These are phyloP conservation scores for Alviniconcha marisindica DNA, from an alignment of 1,140 invertebrate species.

Conservation along the genomic window DNA sequence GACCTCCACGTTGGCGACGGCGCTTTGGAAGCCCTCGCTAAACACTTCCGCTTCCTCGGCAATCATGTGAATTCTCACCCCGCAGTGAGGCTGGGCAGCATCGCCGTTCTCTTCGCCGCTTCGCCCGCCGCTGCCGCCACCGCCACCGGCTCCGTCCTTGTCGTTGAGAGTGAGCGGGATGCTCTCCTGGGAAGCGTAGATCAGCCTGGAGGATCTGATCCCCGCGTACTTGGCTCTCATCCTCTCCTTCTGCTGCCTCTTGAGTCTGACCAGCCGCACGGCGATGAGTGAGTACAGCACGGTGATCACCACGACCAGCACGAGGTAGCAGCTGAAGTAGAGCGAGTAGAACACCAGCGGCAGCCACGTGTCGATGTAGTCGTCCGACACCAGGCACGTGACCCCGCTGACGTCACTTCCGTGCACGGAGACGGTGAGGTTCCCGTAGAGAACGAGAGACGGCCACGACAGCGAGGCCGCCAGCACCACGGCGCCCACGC, in stretches of 20 bases:
- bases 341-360: slow-evolving; percentile 39
- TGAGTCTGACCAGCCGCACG: slow-evolving; percentile 20
- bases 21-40: too few relatives aligned
- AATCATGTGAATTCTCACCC: neutral
- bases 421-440: slow-evolving; percentile 40
- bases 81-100: neutral
- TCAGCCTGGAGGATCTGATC: neutral
- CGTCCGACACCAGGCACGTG: slow-evolving; percentile 38
- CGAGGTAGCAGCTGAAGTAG: slow-evolving; percentile 37
- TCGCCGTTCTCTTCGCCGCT: neutral
- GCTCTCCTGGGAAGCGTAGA: neutral
- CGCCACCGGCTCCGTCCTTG: neutral
- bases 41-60: too few relatives aligned
- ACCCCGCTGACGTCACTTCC: slow-evolving; percentile 36
- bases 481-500: slow-evolving; percentile 47
- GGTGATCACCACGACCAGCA: slow-evolving; percentile 38
- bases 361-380: slow-evolving; percentile 23
- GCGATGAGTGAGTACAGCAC: slow-evolving; percentile 45
- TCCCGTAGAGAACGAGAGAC: slow-evolving; percentile 60
- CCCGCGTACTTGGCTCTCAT: neutral
- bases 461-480: slow-evolving; percentile 55
- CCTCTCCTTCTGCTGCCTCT: slow-evolving; percentile 30
- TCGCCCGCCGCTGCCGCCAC: neutral
- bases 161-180: neutral
- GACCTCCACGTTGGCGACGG: too few relatives aligned